Evolutionary conservation across 1,140 invertebrate species (phyloP).

Genomic region (Euglossa dilemma): DNA sequence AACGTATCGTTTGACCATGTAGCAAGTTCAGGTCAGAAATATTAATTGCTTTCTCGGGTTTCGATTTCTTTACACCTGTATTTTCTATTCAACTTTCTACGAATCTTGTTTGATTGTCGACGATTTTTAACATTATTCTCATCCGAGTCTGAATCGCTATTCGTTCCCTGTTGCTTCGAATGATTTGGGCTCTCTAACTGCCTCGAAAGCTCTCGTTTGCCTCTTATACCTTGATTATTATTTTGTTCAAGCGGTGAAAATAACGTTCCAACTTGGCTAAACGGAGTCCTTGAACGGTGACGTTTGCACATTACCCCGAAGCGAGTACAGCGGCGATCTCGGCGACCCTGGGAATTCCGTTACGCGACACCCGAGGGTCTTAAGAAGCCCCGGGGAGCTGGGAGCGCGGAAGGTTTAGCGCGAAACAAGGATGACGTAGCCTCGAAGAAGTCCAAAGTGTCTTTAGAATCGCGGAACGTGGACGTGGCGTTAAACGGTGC

Average conservation of each 20-base stretch:
- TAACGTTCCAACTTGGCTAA: constrained; percentile 95
- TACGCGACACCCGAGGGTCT: too few species aligned
- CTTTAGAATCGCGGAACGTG: too few species aligned
- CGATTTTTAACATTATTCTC: constrained; percentile 73
- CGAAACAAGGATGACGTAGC: too few species aligned
- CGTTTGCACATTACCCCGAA: background rate
- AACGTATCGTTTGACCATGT: constrained; percentile 90
- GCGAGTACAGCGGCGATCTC: too few species aligned
- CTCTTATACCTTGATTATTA: constrained; percentile 87
- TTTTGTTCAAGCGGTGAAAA: constrained; percentile 95
- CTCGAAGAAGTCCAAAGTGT: background rate
- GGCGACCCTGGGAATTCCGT: too few species aligned
- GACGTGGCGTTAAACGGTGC: background rate
- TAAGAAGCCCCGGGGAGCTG: too few species aligned
- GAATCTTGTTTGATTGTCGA: constrained; percentile 76
- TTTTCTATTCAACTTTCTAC: constrained; percentile 80
- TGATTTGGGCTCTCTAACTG: constrained; percentile 79
- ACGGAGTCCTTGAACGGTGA: background rate
- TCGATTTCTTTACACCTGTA: constrained; percentile 82
- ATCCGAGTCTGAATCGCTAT: constrained; percentile 77
- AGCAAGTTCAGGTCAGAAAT: constrained; percentile 94
- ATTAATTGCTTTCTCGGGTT: constrained; percentile 86
- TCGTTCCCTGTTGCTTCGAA: constrained; percentile 74
- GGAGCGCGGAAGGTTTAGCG: too few species aligned
- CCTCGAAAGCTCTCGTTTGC: constrained; percentile 79